Evolutionary conservation across 2,888 invertebrate genomes (phyloP), one percentile per base, ranked within the genome.

Genomic region (Melikaiella ostensackeni): DNA sequence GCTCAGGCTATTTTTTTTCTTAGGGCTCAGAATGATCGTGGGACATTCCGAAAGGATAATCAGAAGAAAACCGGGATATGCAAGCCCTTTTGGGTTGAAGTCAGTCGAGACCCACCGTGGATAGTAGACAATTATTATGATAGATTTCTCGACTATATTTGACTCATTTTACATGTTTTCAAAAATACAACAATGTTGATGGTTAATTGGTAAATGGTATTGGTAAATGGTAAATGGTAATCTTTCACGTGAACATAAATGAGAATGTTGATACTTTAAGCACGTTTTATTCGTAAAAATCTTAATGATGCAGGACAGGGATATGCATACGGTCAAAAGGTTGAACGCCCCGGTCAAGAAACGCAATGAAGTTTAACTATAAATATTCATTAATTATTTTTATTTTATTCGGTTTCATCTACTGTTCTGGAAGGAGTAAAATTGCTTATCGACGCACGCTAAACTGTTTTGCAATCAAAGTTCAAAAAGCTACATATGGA

Each of bases 301-400:
- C 21, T 33, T 30, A 7, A 46, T 46, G 27, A 66, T 27, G n/a
- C 30, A 70, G 16, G 30, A 50, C 30, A 11, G 70, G n/a, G 30
- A 70, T 35, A 42, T 61, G 27, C 21, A 33, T 11, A 66, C 46
- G 38, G 46, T 66, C 66, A 42, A 46, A 66, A 66, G 42, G 42
- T 66, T 38, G 46, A 42, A 42, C 66, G 42, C 8, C 38, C 21
- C 46, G 66, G 42, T 46, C 42, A 42, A 66, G 66, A 24, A 66
- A 42, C 27, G 42, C 16, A 66, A 27, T 46, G 27, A 46, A 27
- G 24, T 50, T 70, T 50, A 30, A 50, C 50, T 46, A 33, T 50
- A 70, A 33, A 70, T 70, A 70, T n/a, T 46, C 38, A 38, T 2
- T 70, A 30, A 50, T 50, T 27, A 50, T 50, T 50, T 30, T 70